phyloP scores from a whole-genome alignment of 2,797 vertebrate genomes.

The Microtus obscurus region DNA sequence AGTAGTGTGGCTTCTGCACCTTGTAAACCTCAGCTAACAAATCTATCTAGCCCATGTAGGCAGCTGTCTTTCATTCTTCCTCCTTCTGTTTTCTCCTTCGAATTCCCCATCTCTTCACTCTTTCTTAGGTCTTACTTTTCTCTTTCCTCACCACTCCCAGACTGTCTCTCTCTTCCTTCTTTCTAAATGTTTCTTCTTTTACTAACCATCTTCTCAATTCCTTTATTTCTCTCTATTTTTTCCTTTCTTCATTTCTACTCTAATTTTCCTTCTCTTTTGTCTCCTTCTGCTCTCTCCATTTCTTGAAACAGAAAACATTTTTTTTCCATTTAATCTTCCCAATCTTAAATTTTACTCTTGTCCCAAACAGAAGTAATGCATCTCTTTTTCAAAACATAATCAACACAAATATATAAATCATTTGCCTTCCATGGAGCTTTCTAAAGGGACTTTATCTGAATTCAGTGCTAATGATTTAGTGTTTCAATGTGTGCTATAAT shows the following conservation, averaged over 20 bases:
- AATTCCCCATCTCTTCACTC: not conserved
- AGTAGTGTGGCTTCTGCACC: not conserved
- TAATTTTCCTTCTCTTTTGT: not conserved
- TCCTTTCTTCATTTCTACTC: not conserved
- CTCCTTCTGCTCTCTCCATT: not conserved
- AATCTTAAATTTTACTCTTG: not conserved
- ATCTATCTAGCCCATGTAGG: too few relatives aligned
- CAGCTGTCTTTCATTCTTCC: not conserved
- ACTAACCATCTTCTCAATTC: not conserved
- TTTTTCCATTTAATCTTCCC: not conserved
- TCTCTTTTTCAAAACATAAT: constrained; percentile 5
- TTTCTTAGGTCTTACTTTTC: not conserved
- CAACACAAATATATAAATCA: not conserved
- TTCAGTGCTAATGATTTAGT: constrained; percentile 66
- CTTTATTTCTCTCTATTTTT: not conserved
- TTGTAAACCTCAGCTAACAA: not conserved
- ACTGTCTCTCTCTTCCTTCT: too few relatives aligned
- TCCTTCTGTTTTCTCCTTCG: not conserved
- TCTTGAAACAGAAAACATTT: not conserved
- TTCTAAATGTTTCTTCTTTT: not conserved
- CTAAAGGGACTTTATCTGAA: constrained; percentile 76
- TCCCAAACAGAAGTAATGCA: not conserved
- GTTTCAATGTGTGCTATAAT: constrained; percentile 63
- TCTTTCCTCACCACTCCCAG: not conserved
- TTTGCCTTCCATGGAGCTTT: not conserved